Evolutionary conservation across 2,888 invertebrate species (phyloP).

Genomic region (Drosophila anceps): DNA sequence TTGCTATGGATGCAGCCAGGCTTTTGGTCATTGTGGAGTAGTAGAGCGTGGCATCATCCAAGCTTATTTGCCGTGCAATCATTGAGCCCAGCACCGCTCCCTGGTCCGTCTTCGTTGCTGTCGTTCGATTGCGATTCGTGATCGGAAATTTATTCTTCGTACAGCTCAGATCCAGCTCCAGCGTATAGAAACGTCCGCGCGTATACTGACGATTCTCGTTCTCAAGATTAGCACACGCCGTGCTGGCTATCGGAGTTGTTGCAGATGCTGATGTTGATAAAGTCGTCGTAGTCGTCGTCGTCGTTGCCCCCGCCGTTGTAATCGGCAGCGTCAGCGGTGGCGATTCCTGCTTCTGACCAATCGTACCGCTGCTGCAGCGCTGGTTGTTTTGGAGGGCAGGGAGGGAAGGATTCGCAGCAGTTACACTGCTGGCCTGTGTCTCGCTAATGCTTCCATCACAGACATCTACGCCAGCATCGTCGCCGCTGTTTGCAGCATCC

Average conservation of each 20-base stretch:
- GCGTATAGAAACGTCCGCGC: conserved; percentile 84
- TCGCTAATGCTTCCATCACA: conserved; percentile 48
- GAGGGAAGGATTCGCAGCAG: conserved; percentile 31
- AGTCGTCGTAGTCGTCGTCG: neutral
- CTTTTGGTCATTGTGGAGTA: conserved; percentile 80
- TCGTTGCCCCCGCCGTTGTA: neutral
- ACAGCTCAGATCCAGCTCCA: conserved; percentile 86
- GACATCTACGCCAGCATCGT: conserved; percentile 57
- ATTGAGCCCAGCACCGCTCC: conserved; percentile 8
- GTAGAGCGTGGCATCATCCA: conserved; percentile 6
- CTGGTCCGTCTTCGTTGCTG: conserved; percentile 31
- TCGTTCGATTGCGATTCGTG: conserved; percentile 81
- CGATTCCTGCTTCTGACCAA: conserved; percentile 53
- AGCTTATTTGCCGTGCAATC: conserved; percentile 27
- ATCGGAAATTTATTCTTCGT: conserved; percentile 88
- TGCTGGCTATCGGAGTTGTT: conserved; percentile 30
- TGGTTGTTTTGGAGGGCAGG: conserved; percentile 37
- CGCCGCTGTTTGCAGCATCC: conserved; percentile 43
- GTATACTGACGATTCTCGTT: conserved; percentile 83
- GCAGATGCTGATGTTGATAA: conserved; percentile 30
- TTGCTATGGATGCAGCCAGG: conserved; percentile 82
- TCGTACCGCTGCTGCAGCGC: conserved; percentile 66
- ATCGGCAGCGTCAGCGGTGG: conserved; percentile 1
- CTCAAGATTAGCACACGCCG: conserved; percentile 52
- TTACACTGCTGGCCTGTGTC: conserved; percentile 42